A percentile compares a stretch with the other conserved stretches of the same genome.
These are phyloP conservation scores for Heptranchias perlo DNA, from an alignment of 2,113 vertebrate genomes.

Conservation along the genomic window DNA sequence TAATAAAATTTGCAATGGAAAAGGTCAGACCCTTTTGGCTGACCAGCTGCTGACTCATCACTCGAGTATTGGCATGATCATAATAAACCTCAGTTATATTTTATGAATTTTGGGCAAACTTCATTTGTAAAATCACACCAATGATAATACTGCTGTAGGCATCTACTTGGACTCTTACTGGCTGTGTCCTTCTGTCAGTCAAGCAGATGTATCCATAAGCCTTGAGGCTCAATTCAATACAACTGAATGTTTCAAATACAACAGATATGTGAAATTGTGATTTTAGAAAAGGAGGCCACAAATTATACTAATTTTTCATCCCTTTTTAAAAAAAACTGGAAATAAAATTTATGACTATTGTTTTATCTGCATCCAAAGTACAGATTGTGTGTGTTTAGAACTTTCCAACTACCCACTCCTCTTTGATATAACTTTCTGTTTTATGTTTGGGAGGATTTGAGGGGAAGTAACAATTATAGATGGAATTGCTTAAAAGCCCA, in stretches of 20 bases:
- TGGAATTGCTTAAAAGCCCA: background rate
- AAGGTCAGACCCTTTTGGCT: background rate
- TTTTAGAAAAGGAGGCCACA: conserved; percentile 31
- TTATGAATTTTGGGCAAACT: background rate
- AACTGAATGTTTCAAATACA: background rate
- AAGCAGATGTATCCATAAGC: conserved; percentile 1
- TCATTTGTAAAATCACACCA: background rate
- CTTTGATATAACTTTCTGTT: background rate
- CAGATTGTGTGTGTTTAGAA: background rate
- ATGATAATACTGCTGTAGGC: background rate
- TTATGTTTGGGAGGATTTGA: background rate
- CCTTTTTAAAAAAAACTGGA: background rate
- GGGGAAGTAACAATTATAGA: conserved; percentile 15
- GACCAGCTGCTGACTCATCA: too few relatives aligned
- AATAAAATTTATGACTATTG: background rate
- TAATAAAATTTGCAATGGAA: background rate
- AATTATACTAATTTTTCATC: conserved; percentile 31
- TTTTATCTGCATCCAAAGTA: background rate
- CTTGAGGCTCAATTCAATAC: conserved; percentile 14
- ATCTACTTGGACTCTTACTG: background rate
- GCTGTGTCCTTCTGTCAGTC: conserved; percentile 13
- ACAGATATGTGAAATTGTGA: conserved; percentile 29
- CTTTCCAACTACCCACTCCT: background rate
- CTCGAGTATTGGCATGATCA: background rate
- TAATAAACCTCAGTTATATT: background rate